Evolutionary conservation across 2,113 vertebrate genomes (phyloP), one percentile per base, ranked within the genome.

Genomic region (Ctenomys sociabilis): DNA sequence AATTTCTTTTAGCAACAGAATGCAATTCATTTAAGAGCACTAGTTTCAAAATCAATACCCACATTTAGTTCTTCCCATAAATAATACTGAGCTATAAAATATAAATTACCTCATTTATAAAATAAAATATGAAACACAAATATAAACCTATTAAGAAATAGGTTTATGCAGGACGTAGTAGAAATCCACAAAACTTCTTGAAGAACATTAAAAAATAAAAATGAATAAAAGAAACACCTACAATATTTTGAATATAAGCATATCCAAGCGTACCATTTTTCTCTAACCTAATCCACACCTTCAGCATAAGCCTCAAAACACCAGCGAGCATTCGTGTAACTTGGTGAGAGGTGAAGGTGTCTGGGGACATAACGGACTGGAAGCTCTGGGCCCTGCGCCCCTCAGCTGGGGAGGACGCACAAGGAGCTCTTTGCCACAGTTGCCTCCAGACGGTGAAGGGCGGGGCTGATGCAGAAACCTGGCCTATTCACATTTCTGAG

Each of bases 11-110:
- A 61, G 22, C 22, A 83, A 73, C 14, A 78, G 66, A 95, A 52
- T 37, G 40, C 77, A 91, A 91, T 85, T 93, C 32, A 78, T 16
- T 57, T 78, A 64, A 63, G 11, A 40, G 0, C 12, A 77, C 4
- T 63, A 9, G 9, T 94, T 90, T 96, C 24, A 96, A 90, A 93
- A 90, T 95, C 83, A 85, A 80, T 84, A 87, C 21, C 14, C 16
- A 80, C 16, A 90, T 80, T 92, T 30, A 40, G 37, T 30, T 21
- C 24, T 95, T 95, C 82, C 37, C 63, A 40, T 75, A 95, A 90
- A 64, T 24, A 80, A 12, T 73, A 61, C 73, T 80, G 78, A 94
- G 32, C 61, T 90, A 11, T 92, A 70, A 77, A 88, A 96, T 61
- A 43, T 28, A 91, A 72, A 43, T 80, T 10, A 73, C 43, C 35